phyloP scores from a whole-genome alignment of 2,797 vertebrate species.

The Pantherophis vulpinus region DNA sequence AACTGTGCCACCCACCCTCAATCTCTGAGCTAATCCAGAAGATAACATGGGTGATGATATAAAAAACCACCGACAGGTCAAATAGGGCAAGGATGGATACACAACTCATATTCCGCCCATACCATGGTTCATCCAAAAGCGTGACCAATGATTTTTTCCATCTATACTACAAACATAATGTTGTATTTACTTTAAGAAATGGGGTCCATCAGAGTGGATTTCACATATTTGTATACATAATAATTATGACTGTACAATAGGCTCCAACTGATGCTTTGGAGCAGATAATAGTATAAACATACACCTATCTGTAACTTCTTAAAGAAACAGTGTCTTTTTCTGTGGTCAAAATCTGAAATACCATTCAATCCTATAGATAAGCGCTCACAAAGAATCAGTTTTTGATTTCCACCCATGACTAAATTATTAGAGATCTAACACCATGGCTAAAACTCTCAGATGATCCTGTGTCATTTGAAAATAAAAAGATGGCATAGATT shows the following conservation, averaged over 20 bases:
- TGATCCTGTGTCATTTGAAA: neutral
- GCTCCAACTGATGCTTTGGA: neutral
- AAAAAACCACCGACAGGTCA: too few species aligned
- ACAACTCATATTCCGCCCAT: too few species aligned
- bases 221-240: neutral
- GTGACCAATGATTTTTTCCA: too few species aligned
- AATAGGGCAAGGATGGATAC: too few species aligned
- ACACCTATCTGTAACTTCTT: neutral
- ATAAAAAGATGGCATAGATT: neutral
- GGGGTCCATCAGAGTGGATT: neutral
- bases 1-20: too few species aligned
- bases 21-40: too few species aligned
- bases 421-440: neutral
- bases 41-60: too few species aligned
- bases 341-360: neutral
- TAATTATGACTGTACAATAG: neutral
- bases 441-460: neutral
- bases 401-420: neutral
- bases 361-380: neutral
- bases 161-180: neutral
- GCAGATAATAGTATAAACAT: neutral
- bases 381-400: too few species aligned
- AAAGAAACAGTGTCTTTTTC: neutral
- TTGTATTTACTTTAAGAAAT: neutral
- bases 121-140: too few species aligned